A percentile compares a stretch with the other conserved stretches of the same genome.
phyloP scores from a whole-genome alignment of 2,113 vertebrate species.

The Myiagra hebetior region DNA sequence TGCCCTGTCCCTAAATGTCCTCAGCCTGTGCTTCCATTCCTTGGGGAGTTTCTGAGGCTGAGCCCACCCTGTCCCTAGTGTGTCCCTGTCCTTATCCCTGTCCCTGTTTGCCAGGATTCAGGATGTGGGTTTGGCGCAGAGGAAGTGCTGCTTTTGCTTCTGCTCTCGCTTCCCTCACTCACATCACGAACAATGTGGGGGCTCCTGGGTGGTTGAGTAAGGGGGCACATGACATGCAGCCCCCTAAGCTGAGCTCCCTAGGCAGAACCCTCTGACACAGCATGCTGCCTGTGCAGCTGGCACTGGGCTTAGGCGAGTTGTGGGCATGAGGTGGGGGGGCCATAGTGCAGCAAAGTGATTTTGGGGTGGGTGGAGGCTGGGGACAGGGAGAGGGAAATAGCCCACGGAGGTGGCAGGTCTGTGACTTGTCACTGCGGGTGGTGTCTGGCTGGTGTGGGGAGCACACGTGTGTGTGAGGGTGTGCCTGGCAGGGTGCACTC shows the following conservation, averaged over 20 bases:
- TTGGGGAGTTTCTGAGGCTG: not conserved
- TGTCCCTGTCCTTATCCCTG: not conserved
- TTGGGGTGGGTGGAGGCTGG: not conserved
- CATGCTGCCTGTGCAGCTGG: not conserved
- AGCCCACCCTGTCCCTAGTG: rapidly evolving
- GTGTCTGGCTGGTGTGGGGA: not conserved
- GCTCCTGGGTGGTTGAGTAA: not conserved
- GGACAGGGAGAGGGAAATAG: not conserved
- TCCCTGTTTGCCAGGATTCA: not conserved
- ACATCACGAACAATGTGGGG: rapidly evolving
- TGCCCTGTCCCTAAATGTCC: not conserved
- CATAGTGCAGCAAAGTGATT: rapidly evolving
- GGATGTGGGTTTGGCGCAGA: not conserved
- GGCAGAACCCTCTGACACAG: not conserved
- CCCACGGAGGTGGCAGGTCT: not conserved
- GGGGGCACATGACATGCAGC: not conserved
- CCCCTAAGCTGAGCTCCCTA: not conserved
- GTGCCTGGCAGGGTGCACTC: not conserved
- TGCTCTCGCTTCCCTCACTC: slow-evolving; percentile 25
- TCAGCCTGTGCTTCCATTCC: not conserved
- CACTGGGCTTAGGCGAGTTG: rapidly evolving
- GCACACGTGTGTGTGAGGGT: not conserved
- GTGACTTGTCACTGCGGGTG: rapidly evolving
- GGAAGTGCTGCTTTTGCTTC: slow-evolving; percentile 14
- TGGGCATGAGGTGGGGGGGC: not conserved